A percentile compares a stretch with the other conserved stretches of the same genome.
phyloP scores from a whole-genome alignment of 1,140 invertebrate species.

The Whitmania pigra region DNA sequence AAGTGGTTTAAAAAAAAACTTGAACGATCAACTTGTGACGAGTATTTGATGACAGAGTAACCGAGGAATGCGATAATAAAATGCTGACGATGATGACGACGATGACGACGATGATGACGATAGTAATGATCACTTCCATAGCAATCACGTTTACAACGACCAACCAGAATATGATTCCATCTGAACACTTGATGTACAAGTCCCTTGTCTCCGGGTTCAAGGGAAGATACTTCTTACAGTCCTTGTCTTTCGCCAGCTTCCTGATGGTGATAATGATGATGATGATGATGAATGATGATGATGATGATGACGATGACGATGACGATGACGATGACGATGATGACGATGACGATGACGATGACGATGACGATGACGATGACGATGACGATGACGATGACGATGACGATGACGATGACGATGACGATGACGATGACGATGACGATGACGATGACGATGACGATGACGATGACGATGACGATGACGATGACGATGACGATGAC shows the following conservation, averaged over 20 bases:
- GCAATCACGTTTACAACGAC: conserved; percentile 21
- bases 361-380: no score
- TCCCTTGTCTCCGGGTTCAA: conserved; percentile 76
- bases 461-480: no score
- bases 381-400: no score
- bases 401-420: no score
- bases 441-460: no score
- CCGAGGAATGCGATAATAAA: background rate
- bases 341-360: no score
- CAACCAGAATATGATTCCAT: conserved; percentile 91
- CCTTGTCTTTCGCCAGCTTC: conserved; percentile 73
- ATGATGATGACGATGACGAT: no score
- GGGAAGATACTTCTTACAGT: conserved; percentile 76
- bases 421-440: no score
- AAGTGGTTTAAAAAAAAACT: no score
- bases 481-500: background rate
- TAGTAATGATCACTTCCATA: background rate
- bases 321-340: background rate
- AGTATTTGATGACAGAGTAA: background rate
- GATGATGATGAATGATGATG: no score
- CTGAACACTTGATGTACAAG: conserved; percentile 83
- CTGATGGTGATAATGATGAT: conserved; percentile 28
- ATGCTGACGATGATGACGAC: background rate
- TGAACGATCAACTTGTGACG: background rate
- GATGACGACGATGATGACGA: background rate